Evolutionary conservation across 2,797 vertebrate species (phyloP), one percentile per base, ranked within the genome.

Genomic region (Eurystomus glaucurus): DNA sequence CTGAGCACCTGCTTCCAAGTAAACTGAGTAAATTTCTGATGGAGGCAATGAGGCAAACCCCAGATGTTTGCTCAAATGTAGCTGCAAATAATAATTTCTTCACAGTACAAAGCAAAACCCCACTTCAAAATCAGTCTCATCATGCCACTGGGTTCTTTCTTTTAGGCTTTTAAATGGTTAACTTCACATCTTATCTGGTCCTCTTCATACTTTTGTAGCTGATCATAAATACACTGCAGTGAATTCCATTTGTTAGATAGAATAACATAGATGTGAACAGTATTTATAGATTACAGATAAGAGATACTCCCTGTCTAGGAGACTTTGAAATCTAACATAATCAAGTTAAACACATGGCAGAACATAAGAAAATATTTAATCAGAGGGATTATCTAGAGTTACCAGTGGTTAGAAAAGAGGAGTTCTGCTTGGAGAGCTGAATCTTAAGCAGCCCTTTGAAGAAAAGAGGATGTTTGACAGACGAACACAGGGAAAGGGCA

Each of bases 371-470:
- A 95, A 75, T 86, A 52, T 81, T 83, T 80, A 26, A 48, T 72
- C 4, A 4, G 31, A 51, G 62, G 83, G 60, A 90, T 92, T 94
- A 64, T 84, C 69, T 68, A 68, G 66, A 51, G 60, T 74, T 95
- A 31, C 46, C 23, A 48, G 55, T 31, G 75, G 80, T 80, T 93
- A 78, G 62, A 75, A 71, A 74, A 94, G 13, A 68, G 71, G 78
- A 93, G 68, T 46, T 33, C 22, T 79, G 46, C 43, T 79, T 70
- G 82, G 79, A 92, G 66, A 82, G 55, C 12, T 93, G 60, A 70
- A 55, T 84, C 90, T 84, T 55, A 81, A 80, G 80, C 39, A 88
- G 35, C 1, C 10, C 65, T 93, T 95, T 95, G 84, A 93, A 95
- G 95, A 66, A 84, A 64, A 75, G 41, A 88, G n/a, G 45, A 29